Evolutionary conservation across 1,140 invertebrate genomes (phyloP).

Genomic region (Cydia amplana): DNA sequence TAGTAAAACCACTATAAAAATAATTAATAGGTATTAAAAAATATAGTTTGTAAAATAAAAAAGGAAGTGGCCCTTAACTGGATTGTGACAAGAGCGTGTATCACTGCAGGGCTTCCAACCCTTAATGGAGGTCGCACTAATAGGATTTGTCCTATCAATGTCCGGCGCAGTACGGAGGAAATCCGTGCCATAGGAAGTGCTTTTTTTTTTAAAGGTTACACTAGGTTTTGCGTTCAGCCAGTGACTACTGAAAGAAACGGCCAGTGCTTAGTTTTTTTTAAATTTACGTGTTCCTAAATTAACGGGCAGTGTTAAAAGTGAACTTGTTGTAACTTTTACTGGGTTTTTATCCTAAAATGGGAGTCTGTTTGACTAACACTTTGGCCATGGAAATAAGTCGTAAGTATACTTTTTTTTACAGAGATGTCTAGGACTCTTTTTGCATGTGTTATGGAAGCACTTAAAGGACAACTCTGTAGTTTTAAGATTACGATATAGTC

Average conservation of each 20-base stretch:
- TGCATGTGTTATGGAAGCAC: neutral
- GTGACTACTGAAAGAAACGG: conserved; percentile 21
- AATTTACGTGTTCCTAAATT: neutral
- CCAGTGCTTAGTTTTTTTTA: conserved; percentile 26
- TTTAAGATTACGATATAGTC: conserved; percentile 13
- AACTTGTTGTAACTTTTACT: conserved; percentile 1
- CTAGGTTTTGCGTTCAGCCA: neutral
- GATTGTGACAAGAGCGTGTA: conserved; percentile 8
- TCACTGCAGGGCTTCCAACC: conserved; percentile 20
- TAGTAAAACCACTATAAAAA: neutral
- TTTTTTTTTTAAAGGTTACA: neutral
- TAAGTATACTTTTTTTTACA: conserved; percentile 48
- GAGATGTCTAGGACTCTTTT: neutral
- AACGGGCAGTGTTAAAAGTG: neutral
- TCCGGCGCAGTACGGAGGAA: conserved; percentile 18
- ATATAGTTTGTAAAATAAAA: neutral
- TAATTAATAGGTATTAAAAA: neutral
- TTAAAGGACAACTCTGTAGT: neutral
- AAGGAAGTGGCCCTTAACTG: neutral
- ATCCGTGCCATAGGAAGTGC: conserved; percentile 15
- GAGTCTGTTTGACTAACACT: conserved; percentile 64
- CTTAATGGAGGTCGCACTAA: conserved; percentile 18
- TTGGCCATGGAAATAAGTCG: conserved; percentile 69
- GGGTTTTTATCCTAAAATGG: conserved; percentile 51
- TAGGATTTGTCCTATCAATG: conserved; percentile 21